Evolutionary conservation across 2,113 vertebrate species (phyloP), one percentile per base, ranked within the genome.

Genomic region (Lathamus discolor): DNA sequence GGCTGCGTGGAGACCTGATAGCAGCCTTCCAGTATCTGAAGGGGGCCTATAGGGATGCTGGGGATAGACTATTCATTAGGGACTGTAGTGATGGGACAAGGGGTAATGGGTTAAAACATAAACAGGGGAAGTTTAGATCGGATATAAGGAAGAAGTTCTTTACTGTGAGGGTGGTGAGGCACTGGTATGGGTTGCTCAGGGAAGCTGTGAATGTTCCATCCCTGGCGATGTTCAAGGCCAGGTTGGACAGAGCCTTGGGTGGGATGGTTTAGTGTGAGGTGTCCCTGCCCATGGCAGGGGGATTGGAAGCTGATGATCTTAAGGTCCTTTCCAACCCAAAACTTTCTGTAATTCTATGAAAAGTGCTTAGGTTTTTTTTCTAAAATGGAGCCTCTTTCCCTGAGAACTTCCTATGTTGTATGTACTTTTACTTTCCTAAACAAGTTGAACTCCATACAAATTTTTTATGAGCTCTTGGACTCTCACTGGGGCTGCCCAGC

Each of bases 201-300:
- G 54, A 33, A 13, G 54, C 20, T 57, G 31, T 33, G 54, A 55
- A 57, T 13, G 31, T 18, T 33, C 54, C 54, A 57, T 13, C 12
- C 5, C 19, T 57, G 31, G 31, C 1, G 0, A 8, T 6, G 13
- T 9, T 22, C 55, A 57, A 57, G 55, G 33, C 12, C 20, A 4
- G 33, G 19, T 3, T 57, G 55, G 31, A n/a, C 31, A 22, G 8
- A 14, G 12, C 31, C 55, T 57, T 6, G 5, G 19, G 33, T 57
- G 55, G 22, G 3, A n/a, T 9, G 12, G 12, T 22, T 57, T 22
- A 57, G 20, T 22, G 55, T 9, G 33, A n/a, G 33, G 20, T n/a
- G 55, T 23, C 55, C 25, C 55, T n/a, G 55, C 33, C 19, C 33
- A 14, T 14, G 8, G 20, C 13, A 59, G 20, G 6, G 55, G 20